These are phyloP conservation scores for Ammospiza caudacuta DNA, from an alignment of 2,113 vertebrate species.

Conservation along the genomic window DNA sequence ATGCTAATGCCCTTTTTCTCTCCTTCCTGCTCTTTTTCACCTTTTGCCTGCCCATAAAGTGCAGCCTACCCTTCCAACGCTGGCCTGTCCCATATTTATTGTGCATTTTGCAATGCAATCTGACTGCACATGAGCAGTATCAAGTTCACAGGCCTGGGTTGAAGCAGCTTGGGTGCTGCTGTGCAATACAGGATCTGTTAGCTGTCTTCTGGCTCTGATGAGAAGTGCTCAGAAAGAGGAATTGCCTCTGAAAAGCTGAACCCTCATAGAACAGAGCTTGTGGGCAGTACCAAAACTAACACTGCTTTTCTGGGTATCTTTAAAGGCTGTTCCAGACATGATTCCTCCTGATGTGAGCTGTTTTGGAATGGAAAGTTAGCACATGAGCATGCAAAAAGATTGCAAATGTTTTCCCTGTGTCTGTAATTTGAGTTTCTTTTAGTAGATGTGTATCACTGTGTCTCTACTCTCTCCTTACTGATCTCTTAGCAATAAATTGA, in stretches of 20 bases:
- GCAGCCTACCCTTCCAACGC: not conserved
- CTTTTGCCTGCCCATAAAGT: not conserved
- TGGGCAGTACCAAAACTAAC: not conserved
- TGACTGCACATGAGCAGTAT: not conserved
- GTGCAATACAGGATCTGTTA: not conserved
- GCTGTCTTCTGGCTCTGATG: not conserved
- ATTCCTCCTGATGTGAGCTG: not conserved
- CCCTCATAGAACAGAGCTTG: not conserved
- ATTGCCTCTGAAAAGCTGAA: not conserved
- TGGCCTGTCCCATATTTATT: not conserved
- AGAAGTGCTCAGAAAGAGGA: not conserved
- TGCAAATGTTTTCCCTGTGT: not conserved
- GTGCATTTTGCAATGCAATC: not conserved
- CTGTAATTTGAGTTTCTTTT: not conserved
- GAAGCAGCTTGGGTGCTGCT: not conserved
- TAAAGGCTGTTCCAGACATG: not conserved
- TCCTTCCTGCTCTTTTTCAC: not conserved
- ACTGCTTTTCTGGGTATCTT: not conserved
- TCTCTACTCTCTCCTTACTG: not conserved
- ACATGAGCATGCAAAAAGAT: not conserved
- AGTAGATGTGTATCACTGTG: not conserved
- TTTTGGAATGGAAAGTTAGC: not conserved
- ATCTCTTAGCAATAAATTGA: not conserved
- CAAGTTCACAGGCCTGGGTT: not conserved
- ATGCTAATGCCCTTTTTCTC: not conserved